These are phyloP conservation scores for Drosophila carrolli DNA, from an alignment of 1,140 invertebrate genomes.

Conservation along the genomic window DNA sequence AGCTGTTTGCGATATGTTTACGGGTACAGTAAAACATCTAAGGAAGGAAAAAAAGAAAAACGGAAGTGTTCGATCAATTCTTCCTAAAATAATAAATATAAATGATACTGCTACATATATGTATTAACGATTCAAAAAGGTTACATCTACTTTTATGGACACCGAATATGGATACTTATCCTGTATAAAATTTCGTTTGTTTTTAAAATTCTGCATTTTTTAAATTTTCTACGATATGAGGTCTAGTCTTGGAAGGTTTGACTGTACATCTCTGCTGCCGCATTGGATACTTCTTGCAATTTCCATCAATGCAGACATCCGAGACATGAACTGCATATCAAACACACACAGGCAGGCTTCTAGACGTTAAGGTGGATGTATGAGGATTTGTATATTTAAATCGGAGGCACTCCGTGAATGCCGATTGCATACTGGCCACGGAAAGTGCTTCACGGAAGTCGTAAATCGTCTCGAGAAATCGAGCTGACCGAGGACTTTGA, in stretches of 20 bases:
- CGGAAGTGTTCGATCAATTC: no score
- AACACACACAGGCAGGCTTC: constrained; percentile 40
- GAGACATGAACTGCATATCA: constrained; percentile 69
- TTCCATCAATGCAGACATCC: constrained; percentile 63
- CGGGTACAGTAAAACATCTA: constrained; percentile 10
- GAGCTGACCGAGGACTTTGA: constrained; percentile 36
- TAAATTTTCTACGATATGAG: background rate
- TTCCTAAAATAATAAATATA: background rate
- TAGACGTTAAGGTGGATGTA: constrained; percentile 7
- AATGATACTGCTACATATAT: no score
- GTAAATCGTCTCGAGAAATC: constrained; percentile 71
- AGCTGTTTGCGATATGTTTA: constrained; percentile 28
- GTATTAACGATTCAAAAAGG: no score
- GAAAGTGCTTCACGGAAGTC: constrained; percentile 76
- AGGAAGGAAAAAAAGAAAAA: background rate
- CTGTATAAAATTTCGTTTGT: no score
- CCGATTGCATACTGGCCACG: constrained; percentile 67
- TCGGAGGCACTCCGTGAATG: constrained; percentile 67
- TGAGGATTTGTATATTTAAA: constrained; percentile 65
- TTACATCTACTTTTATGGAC: no score
- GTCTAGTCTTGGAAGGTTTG: background rate
- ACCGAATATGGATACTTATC: no score
- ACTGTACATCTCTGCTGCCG: constrained; percentile 12
- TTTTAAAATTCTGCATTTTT: no score
- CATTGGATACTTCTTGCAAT: constrained; percentile 34